Percentiles rank a stretch among this genome's conserved stretches.
Evolutionary conservation across 2,797 vertebrate genomes (phyloP).

Genomic region (Geotrypetes seraphini): DNA sequence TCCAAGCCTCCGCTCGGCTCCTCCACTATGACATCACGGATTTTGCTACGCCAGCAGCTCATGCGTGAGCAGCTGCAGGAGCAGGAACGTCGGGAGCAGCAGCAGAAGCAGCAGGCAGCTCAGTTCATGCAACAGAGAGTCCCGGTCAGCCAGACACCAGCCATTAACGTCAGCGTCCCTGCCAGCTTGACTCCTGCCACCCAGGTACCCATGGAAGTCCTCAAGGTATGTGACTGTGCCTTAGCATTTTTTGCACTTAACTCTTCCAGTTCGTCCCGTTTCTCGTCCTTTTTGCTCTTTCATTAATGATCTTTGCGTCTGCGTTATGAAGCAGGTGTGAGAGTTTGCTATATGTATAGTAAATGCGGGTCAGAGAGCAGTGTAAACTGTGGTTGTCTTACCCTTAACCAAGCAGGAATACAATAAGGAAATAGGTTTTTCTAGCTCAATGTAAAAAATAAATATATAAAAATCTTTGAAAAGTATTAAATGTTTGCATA

Average conservation of each 20-base stretch:
- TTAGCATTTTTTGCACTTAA: neutral
- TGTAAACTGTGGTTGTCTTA: too few relatives aligned
- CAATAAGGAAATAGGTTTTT: too few relatives aligned
- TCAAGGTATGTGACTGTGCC: conserved; percentile 63
- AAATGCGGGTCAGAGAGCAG: too few relatives aligned
- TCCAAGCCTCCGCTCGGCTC: conserved; percentile 65
- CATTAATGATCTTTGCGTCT: neutral
- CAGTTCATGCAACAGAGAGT: conserved; percentile 76
- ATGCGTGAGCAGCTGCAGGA: conserved; percentile 68
- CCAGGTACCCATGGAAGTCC: conserved; percentile 75
- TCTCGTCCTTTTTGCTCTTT: neutral
- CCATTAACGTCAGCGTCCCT: conserved; percentile 65
- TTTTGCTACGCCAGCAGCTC: conserved; percentile 63
- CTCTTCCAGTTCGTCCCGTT: conserved; percentile 10
- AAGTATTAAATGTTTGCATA: too few relatives aligned
- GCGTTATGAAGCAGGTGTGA: too few relatives aligned
- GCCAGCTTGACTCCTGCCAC: conserved; percentile 54
- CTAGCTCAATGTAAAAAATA: too few relatives aligned
- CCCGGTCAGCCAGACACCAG: conserved; percentile 67
- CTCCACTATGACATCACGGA: conserved; percentile 66
- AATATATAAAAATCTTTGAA: too few relatives aligned
- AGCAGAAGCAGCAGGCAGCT: conserved; percentile 73
- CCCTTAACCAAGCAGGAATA: too few relatives aligned
- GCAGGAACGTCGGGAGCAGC: conserved; percentile 77
- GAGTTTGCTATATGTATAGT: too few relatives aligned